Evolutionary conservation across 2,797 vertebrate genomes (phyloP).

Genomic region (Malurus splendens): DNA sequence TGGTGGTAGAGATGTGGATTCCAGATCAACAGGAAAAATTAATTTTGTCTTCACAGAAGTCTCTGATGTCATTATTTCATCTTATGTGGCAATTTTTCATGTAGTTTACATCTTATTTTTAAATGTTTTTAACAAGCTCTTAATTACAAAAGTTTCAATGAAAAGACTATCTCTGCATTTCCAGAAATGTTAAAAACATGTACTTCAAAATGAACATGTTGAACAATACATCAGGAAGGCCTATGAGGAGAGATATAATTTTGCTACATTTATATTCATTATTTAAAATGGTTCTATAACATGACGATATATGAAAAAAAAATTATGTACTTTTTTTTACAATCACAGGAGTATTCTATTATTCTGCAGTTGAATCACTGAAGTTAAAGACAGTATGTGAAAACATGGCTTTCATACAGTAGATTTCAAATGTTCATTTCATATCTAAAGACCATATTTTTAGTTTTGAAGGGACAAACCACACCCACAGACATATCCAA

Average conservation of each 20-base stretch:
- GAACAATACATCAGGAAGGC: not conserved
- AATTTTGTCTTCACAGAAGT: not conserved
- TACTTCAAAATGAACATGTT: not conserved
- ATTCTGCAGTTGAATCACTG: not conserved
- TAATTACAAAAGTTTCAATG: not conserved
- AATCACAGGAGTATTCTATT: not conserved
- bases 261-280: not conserved
- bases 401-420: not conserved
- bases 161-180: not conserved
- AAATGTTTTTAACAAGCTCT: not conserved
- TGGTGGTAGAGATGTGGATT: not conserved
- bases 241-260: not conserved
- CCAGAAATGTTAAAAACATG: not conserved
- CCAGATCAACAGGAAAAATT: not conserved
- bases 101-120: not conserved
- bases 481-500: not conserved
- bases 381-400: not conserved
- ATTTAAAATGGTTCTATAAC: not conserved
- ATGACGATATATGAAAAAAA: not conserved
- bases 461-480: not conserved
- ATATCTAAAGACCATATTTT: not conserved
- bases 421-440: not conserved
- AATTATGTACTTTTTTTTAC: not conserved
- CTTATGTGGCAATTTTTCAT: accelerated
- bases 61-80: not conserved